Evolutionary conservation across 2,113 vertebrate genomes (phyloP).

Genomic region (Patagioenas fasciata): DNA sequence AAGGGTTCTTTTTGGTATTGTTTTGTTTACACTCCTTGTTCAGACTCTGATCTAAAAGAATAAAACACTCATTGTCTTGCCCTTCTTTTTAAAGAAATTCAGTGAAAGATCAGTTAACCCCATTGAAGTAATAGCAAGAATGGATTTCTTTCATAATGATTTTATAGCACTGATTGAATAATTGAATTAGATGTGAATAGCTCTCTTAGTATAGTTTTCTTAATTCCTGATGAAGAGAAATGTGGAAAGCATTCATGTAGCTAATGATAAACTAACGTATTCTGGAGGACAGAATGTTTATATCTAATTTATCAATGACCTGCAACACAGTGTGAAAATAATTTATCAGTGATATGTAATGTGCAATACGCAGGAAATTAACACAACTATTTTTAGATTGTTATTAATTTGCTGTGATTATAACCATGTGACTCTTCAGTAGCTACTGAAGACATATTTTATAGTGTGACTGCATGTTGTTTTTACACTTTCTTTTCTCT

Average conservation of each 20-base stretch:
- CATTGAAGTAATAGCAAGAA: not conserved
- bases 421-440: not conserved
- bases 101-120: not conserved
- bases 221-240: slow-evolving; percentile 10
- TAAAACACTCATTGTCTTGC: not conserved
- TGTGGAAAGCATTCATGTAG: not conserved
- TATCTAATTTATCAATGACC: slow-evolving; percentile 52
- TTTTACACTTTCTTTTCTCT: slow-evolving; percentile 11
- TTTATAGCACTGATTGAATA: not conserved
- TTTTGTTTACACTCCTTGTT: not conserved
- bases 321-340: slow-evolving; percentile 29
- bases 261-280: slow-evolving; percentile 50
- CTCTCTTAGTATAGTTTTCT: not conserved
- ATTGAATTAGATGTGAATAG: not conserved
- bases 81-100: not conserved
- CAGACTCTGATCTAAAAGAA: not conserved
- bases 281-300: slow-evolving; percentile 52
- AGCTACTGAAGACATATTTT: not conserved
- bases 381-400: slow-evolving; percentile 35
- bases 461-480: not conserved
- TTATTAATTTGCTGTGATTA: slow-evolving; percentile 27
- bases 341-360: not conserved
- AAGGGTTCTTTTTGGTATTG: not conserved
- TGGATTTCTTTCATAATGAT: not conserved
- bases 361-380: slow-evolving; percentile 1